A percentile compares a stretch with the other conserved stretches of the same genome.
These are phyloP conservation scores for Phoeniculus purpureus DNA, from an alignment of 2,797 vertebrate genomes.

Conservation along the genomic window DNA sequence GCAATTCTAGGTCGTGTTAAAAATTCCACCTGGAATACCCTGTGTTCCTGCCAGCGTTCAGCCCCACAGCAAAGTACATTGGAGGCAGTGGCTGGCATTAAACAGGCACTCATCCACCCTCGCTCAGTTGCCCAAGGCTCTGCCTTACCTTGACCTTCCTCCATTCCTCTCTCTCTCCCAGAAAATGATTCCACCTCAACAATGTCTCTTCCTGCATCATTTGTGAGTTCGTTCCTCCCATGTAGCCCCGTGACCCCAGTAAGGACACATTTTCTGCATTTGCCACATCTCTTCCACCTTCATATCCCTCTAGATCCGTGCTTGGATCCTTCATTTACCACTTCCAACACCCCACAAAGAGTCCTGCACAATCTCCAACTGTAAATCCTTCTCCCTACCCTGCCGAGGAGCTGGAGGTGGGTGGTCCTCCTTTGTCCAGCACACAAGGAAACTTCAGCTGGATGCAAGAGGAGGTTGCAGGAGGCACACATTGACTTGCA, in stretches of 20 bases:
- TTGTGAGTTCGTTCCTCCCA: background rate
- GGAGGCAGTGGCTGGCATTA: background rate
- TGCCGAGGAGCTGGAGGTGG: no score
- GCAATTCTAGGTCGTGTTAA: background rate
- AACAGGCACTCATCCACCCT: background rate
- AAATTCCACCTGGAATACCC: background rate
- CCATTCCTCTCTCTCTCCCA: background rate
- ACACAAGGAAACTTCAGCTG: background rate
- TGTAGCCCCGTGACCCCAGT: background rate
- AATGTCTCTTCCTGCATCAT: background rate
- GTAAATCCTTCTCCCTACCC: background rate
- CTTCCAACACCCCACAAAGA: background rate
- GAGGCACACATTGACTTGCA: background rate
- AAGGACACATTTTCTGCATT: background rate
- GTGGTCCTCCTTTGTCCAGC: background rate
- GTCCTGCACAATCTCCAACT: background rate
- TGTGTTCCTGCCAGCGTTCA: background rate
- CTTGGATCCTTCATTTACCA: background rate
- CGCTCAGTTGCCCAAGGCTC: background rate
- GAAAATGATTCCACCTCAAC: background rate
- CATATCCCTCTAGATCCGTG: background rate
- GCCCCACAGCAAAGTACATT: background rate
- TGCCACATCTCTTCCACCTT: background rate
- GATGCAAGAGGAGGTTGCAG: background rate
- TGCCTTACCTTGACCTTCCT: background rate